Evolutionary conservation across 2,797 vertebrate species (phyloP), one percentile per base, ranked within the genome.

Genomic region (Hypotaenidia philippensis): DNA sequence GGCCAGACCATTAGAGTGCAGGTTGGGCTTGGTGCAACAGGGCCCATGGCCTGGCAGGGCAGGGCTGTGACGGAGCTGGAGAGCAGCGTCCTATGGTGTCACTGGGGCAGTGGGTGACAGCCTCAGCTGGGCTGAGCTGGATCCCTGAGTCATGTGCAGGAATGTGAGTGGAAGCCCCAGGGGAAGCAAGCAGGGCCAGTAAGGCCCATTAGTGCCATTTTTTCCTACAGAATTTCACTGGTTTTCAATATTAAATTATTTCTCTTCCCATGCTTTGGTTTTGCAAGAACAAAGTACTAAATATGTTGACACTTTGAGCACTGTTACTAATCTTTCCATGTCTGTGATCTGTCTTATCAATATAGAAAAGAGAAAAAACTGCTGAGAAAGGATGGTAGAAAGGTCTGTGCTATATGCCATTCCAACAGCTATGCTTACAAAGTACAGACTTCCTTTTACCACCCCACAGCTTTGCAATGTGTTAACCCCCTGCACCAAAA

Each of bases 71-170:
- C 31, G 34, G 27, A 38, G 29, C 15, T 34, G 57, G 47, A 45
- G 7, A 63, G 17, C 6, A 4, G 59, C 23, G 57, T 36, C 66
- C 71, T 32, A 13, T 0, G 0, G 60, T 3, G 0, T n/a, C 36
- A 8, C 15, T 3, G 66, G 31, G 36, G 3, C 32, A 74, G 34
- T 1, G 2, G 61, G 36, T 11, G 41, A 47, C 5, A 9, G 29
- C 13, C 36, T n/a, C 27, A 47, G 52, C 41, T 61, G 19, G 47
- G 26, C 53, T 72, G 75, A 79, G 26, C 71, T 45, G 22, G 55
- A 76, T 40, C 36, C 34, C 53, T n/a, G 10, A 66, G n/a, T 44
- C 49, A 16, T 5, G 15, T 0, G 1, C 49, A 59, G 45, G 15
- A 83, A 31, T 14, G 9, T 13, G 14, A 66, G 47, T 18, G 14